These are phyloP conservation scores for Henricia sp. DNA, from an alignment of 53 echinoderm and acorn worm species.

Conservation along the genomic window DNA sequence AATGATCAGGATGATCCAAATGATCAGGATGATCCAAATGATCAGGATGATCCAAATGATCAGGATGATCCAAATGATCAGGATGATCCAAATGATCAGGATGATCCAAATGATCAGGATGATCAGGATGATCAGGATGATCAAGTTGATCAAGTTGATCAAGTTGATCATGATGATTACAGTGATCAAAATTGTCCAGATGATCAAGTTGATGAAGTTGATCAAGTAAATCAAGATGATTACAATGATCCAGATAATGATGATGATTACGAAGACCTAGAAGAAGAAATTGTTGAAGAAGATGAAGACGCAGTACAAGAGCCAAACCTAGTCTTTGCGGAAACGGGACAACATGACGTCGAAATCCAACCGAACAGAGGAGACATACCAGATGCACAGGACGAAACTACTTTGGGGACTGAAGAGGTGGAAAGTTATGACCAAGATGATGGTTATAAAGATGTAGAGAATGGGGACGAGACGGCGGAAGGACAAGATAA, in stretches of 20 bases:
- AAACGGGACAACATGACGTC: no score
- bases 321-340: no score
- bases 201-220: background rate
- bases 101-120: background rate
- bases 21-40: no score
- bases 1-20: no score
- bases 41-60: background rate
- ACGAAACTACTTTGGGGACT: no score
- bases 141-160: constrained; percentile 1
- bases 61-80: background rate
- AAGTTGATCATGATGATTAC: constrained; percentile 9
- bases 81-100: background rate
- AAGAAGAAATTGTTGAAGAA: background rate
- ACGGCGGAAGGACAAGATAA: background rate
- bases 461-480: background rate
- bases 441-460: background rate
- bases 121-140: background rate
- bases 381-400: no score
- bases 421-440: no score
- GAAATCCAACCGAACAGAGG: no score
- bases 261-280: background rate
- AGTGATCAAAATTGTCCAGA: background rate
- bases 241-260: constrained; percentile 31
- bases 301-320: constrained; percentile 4
- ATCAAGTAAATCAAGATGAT: background rate